These are phyloP conservation scores for Heliconius hermathena DNA, from an alignment of 1,140 invertebrate species.

Conservation along the genomic window DNA sequence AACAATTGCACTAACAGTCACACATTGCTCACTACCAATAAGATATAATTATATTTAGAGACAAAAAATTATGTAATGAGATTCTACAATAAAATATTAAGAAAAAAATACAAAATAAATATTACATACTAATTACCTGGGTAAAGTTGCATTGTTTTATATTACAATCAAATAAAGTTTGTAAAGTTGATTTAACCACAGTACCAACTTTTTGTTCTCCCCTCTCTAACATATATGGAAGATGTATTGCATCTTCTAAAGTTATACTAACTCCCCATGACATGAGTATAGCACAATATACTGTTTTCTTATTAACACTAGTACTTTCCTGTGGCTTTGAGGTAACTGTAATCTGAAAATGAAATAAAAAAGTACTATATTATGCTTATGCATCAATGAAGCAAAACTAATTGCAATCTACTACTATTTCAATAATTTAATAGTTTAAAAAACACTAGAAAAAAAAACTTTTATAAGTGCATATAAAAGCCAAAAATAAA, in stretches of 20 bases:
- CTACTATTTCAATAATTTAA: too few relatives aligned
- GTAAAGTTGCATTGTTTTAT: constrained; percentile 69
- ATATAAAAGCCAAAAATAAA: too few relatives aligned
- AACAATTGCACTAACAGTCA: too few relatives aligned
- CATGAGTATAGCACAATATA: constrained; percentile 66
- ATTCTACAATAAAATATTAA: too few relatives aligned
- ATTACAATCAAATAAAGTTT: constrained; percentile 74
- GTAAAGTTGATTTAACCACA: constrained; percentile 60
- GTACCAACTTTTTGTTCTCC: constrained; percentile 62
- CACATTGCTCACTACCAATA: too few relatives aligned
- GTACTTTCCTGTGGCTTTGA: constrained; percentile 45
- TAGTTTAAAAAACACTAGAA: too few relatives aligned
- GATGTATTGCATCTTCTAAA: constrained; percentile 55
- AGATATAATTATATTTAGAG: too few relatives aligned
- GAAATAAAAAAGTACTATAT: not conserved
- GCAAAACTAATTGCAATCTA: not conserved
- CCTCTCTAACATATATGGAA: constrained; percentile 72
- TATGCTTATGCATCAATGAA: not conserved
- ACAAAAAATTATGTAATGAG: too few relatives aligned
- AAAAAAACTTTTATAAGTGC: too few relatives aligned
- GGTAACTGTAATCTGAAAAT: constrained; percentile 66
- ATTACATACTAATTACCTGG: constrained; percentile 52
- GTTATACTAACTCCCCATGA: constrained; percentile 64
- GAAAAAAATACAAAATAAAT: not conserved
- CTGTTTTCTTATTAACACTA: constrained; percentile 47